Base-by-base conservation (phyloP, 2,888 invertebrate species). In the Xanthorhoe designata region DNA sequence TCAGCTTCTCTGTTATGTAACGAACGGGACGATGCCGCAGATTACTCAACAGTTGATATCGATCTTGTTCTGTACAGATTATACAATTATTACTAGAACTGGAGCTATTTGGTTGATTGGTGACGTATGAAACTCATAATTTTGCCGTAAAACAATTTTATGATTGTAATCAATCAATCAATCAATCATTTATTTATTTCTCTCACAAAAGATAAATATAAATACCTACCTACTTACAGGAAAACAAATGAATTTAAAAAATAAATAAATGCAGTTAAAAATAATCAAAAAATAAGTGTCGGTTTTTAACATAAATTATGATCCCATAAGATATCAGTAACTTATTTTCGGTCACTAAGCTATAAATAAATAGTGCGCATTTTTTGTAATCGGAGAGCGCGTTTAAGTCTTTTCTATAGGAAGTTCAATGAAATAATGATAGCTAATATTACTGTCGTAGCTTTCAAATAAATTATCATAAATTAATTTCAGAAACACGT, bases 1-100 rank as follows among this genome's bases (percentile, higher is more conserved):
- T 63, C 71, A 64, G 68, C 60, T 61, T 63, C 64, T 49, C 38
- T 17, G 50, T 74, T 69, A 69, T 57, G 66, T 66, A 71, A 74
- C 35, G 4, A 60, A 55, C 64, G 66, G 57, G 64, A 64, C 64
- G 69, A 57, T 66, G 51, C 29, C 64, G 10, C 60, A 67, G 55
- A 18, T 52, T 59, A 55, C 66, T 45, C 35, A 56, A 45, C 17
- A 63, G 55, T 35, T 38, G 35, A 64, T 61, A 63, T 56, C 19
- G 62, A 71, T 68, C 70, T 70, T 68, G 70, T 69, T 72, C 57
- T 69, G 60, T 57, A 64, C 54, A 64, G 17, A 60, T 62, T 38
- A 61, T 60, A 60, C 55, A 38, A 56, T 62, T 66, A 53, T 42
- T 58, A 18, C 29, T 66, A 47, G 52, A 61, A 52, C 61, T 49